Base-by-base conservation (phyloP, 1,140 invertebrate species). In the Drosophila albomicans region DNA sequence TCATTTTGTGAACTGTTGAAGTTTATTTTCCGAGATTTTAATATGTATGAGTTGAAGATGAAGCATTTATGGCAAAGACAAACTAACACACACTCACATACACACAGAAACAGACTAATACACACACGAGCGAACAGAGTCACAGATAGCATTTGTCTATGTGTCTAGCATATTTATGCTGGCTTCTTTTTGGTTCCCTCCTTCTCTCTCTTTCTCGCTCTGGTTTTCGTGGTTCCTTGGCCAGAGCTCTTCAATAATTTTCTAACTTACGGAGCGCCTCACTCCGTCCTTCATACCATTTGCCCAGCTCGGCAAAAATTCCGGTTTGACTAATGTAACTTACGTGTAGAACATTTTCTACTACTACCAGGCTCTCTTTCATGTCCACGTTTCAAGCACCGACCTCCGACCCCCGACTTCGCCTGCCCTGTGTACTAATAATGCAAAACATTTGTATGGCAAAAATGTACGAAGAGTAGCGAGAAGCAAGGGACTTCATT, bases 21-120 rank as follows among this genome's bases (percentile, higher is more conserved):
- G 85, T 88, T 89, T 80, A 88, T 88, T 84, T 84, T 84, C 74
- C 64, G 81, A 88, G 85, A 88, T 88, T 88, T 88, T 84, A 88
- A 88, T 88, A 88, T 88, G 84, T 89, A 89, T 88, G 84, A 88
- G 84, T 73, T 72, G 80, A 89, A 84, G 80, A 88, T 84, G 80
- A 78, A 89, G 77, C 85, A 87, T 84, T 87, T 87, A 87, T 82
- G 73, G 54, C 69, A 58, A 11, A 35, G 32, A 52, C 25, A 54
- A 16, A 43, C 52, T 15, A 41, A 75, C 58, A 77, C 32, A 81
- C 32, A 41, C 54, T 57, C 15, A 49, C 25, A 35, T 20, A 10
- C 56, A 71, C 62, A 75, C 61, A 48, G 10, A 57, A 13, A 38
- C 35, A 25, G n/a, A 72, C 58, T 10, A 13, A 16, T 4, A 71